phyloP scores from a whole-genome alignment of 2,888 invertebrate genomes.

The Disparrhopalites patrizii region DNA sequence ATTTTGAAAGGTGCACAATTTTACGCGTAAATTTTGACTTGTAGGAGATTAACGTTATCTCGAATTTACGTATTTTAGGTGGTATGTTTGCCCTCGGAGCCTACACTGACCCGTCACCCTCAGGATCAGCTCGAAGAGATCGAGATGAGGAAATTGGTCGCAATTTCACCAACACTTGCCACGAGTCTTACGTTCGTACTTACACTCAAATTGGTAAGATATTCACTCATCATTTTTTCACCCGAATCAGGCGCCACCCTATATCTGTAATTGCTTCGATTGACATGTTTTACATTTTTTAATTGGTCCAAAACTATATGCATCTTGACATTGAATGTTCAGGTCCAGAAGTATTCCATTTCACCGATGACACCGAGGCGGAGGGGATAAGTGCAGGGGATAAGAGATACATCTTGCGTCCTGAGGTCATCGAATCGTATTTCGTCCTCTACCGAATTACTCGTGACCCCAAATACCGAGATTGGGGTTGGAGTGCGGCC shows the following conservation, averaged over 20 bases:
- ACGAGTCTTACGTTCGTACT: constrained; percentile 58
- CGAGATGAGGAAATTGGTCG: constrained; percentile 42
- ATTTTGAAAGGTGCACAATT: too few relatives aligned
- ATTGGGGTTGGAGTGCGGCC: constrained; percentile 46
- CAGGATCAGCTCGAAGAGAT: constrained; percentile 22
- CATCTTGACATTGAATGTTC: not conserved
- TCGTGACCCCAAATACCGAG: constrained; percentile 75
- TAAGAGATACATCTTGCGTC: constrained; percentile 91
- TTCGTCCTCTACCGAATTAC: constrained; percentile 96
- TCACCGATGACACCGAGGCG: constrained; percentile 56
- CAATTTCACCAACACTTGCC: constrained; percentile 35
- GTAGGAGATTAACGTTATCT: too few relatives aligned
- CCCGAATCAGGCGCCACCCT: not conserved
- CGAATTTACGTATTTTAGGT: constrained; percentile 33
- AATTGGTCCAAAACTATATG: too few relatives aligned
- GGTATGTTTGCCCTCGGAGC: constrained; percentile 47
- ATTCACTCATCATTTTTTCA: not conserved
- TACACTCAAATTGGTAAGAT: constrained; percentile 53
- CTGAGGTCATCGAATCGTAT: constrained; percentile 95
- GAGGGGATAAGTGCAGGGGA: constrained; percentile 85
- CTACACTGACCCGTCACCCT: constrained; percentile 35
- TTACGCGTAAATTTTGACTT: too few relatives aligned
- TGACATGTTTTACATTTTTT: not conserved
- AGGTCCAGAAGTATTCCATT: constrained; percentile 46
- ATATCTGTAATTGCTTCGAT: not conserved